Percentiles rank a stretch among this genome's conserved stretches.
Conservation (phyloP, 2,888 invertebrate species). For the Suillia variegata region DNA sequence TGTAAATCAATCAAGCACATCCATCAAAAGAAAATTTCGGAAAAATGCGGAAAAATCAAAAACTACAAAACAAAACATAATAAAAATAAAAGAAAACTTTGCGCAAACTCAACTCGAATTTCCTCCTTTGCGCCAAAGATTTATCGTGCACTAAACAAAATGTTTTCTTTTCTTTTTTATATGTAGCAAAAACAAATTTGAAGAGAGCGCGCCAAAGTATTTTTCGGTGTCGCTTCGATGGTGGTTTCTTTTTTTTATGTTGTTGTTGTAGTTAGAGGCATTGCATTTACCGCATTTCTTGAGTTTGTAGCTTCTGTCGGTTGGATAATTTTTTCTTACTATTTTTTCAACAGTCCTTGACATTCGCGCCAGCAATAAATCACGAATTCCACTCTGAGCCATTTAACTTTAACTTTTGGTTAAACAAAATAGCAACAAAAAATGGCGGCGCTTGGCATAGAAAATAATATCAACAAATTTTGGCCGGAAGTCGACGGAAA, state of each 20-base stretch:
- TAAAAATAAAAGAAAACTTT: not conserved
- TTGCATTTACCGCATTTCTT: constrained; percentile 22
- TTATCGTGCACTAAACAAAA: constrained; percentile 16
- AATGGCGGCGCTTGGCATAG: not conserved
- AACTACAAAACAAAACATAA: not conserved
- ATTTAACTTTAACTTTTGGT: constrained; percentile 28
- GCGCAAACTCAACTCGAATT: constrained; percentile 6
- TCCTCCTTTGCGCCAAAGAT: constrained; percentile 24
- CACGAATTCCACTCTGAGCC: constrained; percentile 31
- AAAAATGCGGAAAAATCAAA: not conserved
- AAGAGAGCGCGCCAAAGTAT: too few relatives aligned
- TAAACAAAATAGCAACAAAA: constrained; percentile 10
- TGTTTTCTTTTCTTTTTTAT: not conserved
- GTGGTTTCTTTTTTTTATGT: not conserved
- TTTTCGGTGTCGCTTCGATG: not conserved
- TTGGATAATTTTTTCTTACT: not conserved
- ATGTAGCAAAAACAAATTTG: too few relatives aligned
- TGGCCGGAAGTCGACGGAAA: constrained; percentile 8
- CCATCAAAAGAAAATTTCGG: constrained; percentile 11
- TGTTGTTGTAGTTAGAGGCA: not conserved
- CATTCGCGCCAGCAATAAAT: constrained; percentile 30
- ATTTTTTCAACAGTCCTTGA: constrained; percentile 24
- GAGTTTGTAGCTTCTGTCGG: not conserved
- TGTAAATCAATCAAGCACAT: constrained; percentile 20
- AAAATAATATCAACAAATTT: too few relatives aligned